phyloP scores from a whole-genome alignment of 2,888 invertebrate species.

The Fissipunctia ypsillon region DNA sequence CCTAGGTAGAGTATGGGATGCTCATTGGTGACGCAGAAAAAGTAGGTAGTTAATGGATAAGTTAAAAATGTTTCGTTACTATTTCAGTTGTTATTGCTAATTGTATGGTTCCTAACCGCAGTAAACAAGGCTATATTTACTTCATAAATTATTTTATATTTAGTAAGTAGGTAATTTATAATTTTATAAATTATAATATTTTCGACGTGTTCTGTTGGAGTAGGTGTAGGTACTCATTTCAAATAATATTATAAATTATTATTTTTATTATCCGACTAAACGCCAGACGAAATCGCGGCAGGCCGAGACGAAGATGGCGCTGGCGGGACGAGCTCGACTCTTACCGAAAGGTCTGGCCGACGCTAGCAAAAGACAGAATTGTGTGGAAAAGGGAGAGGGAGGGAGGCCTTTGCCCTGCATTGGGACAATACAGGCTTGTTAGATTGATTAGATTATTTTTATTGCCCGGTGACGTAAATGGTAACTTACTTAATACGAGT shows the following conservation, averaged over 20 bases:
- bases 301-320: no score
- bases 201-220: not conserved
- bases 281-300: no score
- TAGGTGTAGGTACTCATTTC: not conserved
- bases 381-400: no score
- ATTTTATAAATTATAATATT: not conserved
- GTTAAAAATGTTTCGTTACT: not conserved
- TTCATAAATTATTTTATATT: not conserved
- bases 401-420: no score
- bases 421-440: no score
- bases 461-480: not conserved
- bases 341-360: no score
- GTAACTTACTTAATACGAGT: not conserved
- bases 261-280: not conserved
- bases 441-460: no score
- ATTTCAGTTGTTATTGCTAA: slow-evolving; percentile 6
- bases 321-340: no score
- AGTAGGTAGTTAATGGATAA: not conserved
- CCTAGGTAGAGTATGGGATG: not conserved
- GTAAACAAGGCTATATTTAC: not conserved
- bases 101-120: not conserved
- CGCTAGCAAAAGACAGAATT: no score
- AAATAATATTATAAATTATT: not conserved
- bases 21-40: not conserved
- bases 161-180: not conserved